Base-by-base conservation (phyloP, 2,113 vertebrate genomes). In the Sinocyclocheilus anshuiensis region DNA sequence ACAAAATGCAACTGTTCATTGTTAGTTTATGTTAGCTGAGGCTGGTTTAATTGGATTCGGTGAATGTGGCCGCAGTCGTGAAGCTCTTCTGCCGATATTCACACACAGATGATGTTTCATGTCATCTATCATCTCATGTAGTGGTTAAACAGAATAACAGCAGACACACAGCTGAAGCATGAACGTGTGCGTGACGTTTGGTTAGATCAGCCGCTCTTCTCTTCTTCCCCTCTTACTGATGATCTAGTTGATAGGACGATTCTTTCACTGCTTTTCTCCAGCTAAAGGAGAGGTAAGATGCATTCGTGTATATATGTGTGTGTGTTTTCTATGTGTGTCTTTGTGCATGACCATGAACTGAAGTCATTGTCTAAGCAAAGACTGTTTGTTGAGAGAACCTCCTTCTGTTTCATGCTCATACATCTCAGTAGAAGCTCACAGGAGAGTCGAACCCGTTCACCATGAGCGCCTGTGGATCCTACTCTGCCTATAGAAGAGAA, bases 181-280 rank as follows among this genome's bases (percentile, higher is more conserved):
- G 83, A 89, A 84, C 55, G 59, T 48, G 45, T 48, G 45, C 45
- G 45, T 76, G n/a, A 74, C 76, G 53, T 86, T 84, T 77, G 83
- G 83, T 90, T 78, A 90, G 91, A 91, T 89, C 87, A 92, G 90
- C 45, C 80, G 77, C 77, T 82, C 91, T 92, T 84, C 89, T 83
- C 90, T 90, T 59, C 82, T 80, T 81, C 81, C 89, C 71, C 86
- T 90, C 76, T 91, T 89, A 91, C 78, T 92, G 87, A 90, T 89
- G 92, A 89, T 91, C 86, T 93, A 94, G 94, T 93, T 95, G 93
- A 91, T 94, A 95, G 94, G 93, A 93, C 93, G 90, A 90, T 89
- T 92, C 90, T 93, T 93, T 94, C 93, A 93, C 88, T 94, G 94
- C 88, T 92, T 95, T 89, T 92, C 94, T 92, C 89, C 93, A 89